Base-by-base conservation (phyloP, 2,888 invertebrate genomes). In the Thumatha senex region DNA sequence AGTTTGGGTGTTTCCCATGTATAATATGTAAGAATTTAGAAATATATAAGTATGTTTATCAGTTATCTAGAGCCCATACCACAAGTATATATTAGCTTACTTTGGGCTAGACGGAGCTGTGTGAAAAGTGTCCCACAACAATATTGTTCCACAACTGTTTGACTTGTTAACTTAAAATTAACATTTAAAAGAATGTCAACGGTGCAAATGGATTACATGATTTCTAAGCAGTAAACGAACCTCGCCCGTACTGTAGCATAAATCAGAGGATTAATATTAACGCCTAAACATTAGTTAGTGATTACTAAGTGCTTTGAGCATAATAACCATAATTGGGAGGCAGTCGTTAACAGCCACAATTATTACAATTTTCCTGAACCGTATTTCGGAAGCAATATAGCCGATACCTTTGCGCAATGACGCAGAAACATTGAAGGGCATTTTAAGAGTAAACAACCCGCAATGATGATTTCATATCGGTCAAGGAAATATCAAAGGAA, bases 401-500 rank as follows among this genome's bases (percentile, higher is more conserved):
- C 70, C 72, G 54, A 61, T 71, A 74, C 65, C 67, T 67, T 82
- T 84, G 81, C 82, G 73, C 77, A 80, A 84, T 71, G 67, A 77
- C 70, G 74, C 77, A 74, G 76, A 80, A 82, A 76, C 77, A 74
- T 74, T 75, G 82, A 85, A 82, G 82, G 84, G 79, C 86, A 76
- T 67, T 62, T 70, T 72, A 64, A 81, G 78, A 78, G 80, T 77
- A 84, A 86, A 84, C 79, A 86, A 75, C 70, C 74, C 68, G 64
- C 69, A 74, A 58, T 68, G 84, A 84, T 86, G 85, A 87, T 86
- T 84, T 87, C 86, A 88, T 86, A 78, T 72, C 74, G 85, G 85
- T 86, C 87, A 89, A 87, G 87, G 88, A 82, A 84, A 84, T 76
- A 53, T 49, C 64, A 63, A 70, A 80, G 76, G 74, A 83, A 85